Evolutionary conservation across 2,797 vertebrate genomes (phyloP).

Genomic region (Girardinus metallicus): DNA sequence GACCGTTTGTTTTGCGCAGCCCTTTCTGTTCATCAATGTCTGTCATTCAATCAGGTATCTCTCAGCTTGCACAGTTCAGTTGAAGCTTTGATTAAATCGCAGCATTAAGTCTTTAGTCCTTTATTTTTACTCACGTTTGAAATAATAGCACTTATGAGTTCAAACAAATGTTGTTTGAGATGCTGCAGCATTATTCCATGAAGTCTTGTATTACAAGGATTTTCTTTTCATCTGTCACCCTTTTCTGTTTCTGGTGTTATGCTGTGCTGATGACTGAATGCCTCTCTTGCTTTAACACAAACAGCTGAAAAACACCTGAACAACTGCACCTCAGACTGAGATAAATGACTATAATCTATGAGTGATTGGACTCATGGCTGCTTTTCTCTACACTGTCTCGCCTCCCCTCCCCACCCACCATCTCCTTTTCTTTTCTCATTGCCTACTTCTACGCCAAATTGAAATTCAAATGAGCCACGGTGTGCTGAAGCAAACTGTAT

Average conservation of each 20-base stretch:
- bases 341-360: constrained; percentile 82
- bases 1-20: constrained; percentile 21
- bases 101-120: neutral
- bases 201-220: constrained; percentile 17
- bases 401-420: constrained; percentile 18
- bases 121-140: constrained; percentile 1
- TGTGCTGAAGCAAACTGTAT: constrained; percentile 50
- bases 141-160: neutral
- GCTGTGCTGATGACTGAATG: constrained; percentile 71
- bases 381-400: constrained; percentile 46
- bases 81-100: constrained; percentile 12
- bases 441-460: constrained; percentile 57
- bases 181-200: constrained; percentile 18
- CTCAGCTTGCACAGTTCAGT: constrained; percentile 9
- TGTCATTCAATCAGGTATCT: constrained; percentile 16
- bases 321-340: constrained; percentile 77
- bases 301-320: constrained; percentile 81
- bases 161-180: constrained; percentile 10
- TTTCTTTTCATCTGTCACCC: constrained; percentile 56
- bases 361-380: constrained; percentile 77
- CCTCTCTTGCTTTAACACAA: constrained; percentile 67
- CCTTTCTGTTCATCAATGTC: constrained; percentile 9
- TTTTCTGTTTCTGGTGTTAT: constrained; percentile 54
- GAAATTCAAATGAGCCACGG: constrained; percentile 71
- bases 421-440: constrained; percentile 32